A percentile compares a stretch with the other conserved stretches of the same genome.
Conservation (phyloP, 2,888 invertebrate genomes). For the Erebia epiphron region DNA sequence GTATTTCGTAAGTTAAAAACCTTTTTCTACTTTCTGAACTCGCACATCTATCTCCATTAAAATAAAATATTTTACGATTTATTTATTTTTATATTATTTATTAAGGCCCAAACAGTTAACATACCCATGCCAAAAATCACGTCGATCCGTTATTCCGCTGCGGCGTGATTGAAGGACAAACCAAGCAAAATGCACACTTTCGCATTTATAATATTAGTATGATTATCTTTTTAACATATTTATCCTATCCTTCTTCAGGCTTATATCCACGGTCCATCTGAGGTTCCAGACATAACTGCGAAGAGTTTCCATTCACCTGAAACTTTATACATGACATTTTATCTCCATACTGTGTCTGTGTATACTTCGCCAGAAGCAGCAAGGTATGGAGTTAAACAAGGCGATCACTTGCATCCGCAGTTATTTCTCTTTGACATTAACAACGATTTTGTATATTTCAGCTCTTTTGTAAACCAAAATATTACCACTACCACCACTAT, state of each 20-base stretch:
- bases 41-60: too few relatives aligned
- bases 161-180: too few relatives aligned
- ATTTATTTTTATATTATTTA: too few relatives aligned
- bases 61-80: too few relatives aligned
- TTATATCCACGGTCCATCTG: slow-evolving; percentile 86
- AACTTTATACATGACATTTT: slow-evolving; percentile 84
- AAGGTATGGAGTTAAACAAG: slow-evolving; percentile 56
- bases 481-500: too few relatives aligned
- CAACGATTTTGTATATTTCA: too few relatives aligned
- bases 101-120: too few relatives aligned
- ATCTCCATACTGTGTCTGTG: slow-evolving; percentile 83
- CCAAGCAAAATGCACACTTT: too few relatives aligned
- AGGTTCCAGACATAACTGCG: slow-evolving; percentile 86
- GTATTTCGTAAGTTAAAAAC: slow-evolving; percentile 78
- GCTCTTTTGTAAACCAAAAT: too few relatives aligned
- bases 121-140: too few relatives aligned
- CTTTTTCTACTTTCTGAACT: background rate
- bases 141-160: too few relatives aligned
- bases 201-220: background rate
- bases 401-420: background rate
- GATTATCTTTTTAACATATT: background rate
- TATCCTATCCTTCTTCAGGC: slow-evolving; percentile 60
- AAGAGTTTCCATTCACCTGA: slow-evolving; percentile 77
- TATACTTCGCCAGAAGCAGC: slow-evolving; percentile 82
- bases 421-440: background rate